Evolutionary conservation across 2,797 vertebrate genomes (phyloP), one percentile per base, ranked within the genome.

Genomic region (Brachyrhaphis roseni): DNA sequence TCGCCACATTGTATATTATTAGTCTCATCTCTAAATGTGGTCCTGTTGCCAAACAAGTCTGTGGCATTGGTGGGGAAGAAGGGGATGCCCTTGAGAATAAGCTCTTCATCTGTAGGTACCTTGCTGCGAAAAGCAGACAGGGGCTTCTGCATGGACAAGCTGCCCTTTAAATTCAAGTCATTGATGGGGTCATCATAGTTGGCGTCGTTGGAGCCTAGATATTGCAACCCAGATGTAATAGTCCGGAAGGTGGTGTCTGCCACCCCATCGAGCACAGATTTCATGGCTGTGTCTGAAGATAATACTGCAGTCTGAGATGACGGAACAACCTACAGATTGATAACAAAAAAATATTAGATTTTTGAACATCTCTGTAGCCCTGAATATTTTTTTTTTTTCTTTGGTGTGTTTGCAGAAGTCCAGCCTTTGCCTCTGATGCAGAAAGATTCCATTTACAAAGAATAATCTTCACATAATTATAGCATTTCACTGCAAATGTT

Each of bases 241-340:
- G 98, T 99, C 93, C 97, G 97, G 95, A 99, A 99, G 81, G 98
- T 99, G 88, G 98, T 99, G 84, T 99, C 98, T 57, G 98, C 98
- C 93, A 99, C 97, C 90, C 97, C 98, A 92, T 99, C 98, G 93
- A 99, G 95, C 93, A 98, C 91, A 82, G 98, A 98, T 95, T 98
- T 99, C 97, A 99, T 99, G 95, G 96, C 97, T 97, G 95, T 92
- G 89, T 92, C 88, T 89, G 93, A 92, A 84, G 86, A 92, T 91
- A 91, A 92, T 79, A 78, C 89, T 92, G 91, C 90, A 87, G 90
- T 91, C 84, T 90, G 83, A 93, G 90, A 92, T n/a, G 77, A 78
- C 79, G 57, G 87, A 88, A 78, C 80, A 93, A 95, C 94, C 95
- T 96, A 89, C 45, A 85, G 86, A 92, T 88, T 72, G 53, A 92